Percentiles rank a stretch among this genome's conserved stretches.
These are phyloP conservation scores for Rhinolophus sinicus DNA, from an alignment of 2,113 vertebrate genomes.

Conservation along the genomic window DNA sequence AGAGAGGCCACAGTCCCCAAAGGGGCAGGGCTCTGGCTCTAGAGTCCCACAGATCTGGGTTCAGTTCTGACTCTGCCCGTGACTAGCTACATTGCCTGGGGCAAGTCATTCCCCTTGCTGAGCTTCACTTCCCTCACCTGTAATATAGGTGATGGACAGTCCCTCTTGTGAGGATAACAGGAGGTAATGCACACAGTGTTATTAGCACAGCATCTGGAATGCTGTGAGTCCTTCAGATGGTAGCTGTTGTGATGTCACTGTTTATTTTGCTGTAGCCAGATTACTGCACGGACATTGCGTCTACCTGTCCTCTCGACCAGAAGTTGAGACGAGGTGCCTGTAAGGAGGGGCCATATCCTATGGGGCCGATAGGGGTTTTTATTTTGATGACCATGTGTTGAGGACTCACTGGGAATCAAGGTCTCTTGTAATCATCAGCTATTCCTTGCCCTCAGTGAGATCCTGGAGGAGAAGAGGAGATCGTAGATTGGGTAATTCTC, in stretches of 20 bases:
- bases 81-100: background rate
- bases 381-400: background rate
- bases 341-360: background rate
- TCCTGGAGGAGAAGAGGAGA: background rate
- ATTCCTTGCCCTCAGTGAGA: background rate
- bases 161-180: background rate
- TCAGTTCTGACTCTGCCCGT: background rate
- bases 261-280: background rate
- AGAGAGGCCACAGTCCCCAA: background rate
- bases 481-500: background rate
- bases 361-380: background rate
- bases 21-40: background rate
- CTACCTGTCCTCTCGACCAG: background rate
- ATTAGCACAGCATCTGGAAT: background rate
- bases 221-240: background rate
- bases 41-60: background rate
- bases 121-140: background rate
- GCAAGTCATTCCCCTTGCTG: background rate
- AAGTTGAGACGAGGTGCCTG: background rate
- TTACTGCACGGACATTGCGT: background rate
- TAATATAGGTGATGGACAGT: background rate
- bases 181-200: background rate
- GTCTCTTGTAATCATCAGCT: background rate
- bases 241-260: background rate
- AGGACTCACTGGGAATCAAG: background rate